These are phyloP conservation scores for Synergus umbraculus DNA, from an alignment of 2,888 invertebrate genomes.

Conservation along the genomic window DNA sequence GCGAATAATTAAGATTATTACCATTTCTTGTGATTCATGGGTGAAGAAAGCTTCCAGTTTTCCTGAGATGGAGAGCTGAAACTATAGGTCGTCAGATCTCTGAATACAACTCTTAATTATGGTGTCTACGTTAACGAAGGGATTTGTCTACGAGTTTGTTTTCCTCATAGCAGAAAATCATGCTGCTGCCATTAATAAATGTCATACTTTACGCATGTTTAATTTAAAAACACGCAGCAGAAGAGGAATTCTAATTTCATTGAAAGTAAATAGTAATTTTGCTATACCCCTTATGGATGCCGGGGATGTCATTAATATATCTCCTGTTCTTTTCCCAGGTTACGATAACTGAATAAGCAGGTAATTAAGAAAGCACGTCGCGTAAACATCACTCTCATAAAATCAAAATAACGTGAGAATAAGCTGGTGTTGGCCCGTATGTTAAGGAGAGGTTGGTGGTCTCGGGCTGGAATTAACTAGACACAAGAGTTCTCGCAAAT, in stretches of 20 bases:
- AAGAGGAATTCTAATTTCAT: background rate
- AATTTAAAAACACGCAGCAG: background rate
- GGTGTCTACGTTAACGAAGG: slow-evolving; percentile 10
- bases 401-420: slow-evolving; percentile 59
- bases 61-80: slow-evolving; percentile 20
- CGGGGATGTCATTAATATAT: background rate
- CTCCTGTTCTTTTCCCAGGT: background rate
- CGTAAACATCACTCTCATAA: slow-evolving; percentile 38
- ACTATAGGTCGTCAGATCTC: background rate
- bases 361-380: slow-evolving; percentile 48
- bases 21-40: background rate
- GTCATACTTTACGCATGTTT: background rate
- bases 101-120: slow-evolving; percentile 29
- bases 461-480: slow-evolving; percentile 60
- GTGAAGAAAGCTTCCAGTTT: slow-evolving; percentile 14
- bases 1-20: background rate
- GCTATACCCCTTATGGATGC: background rate
- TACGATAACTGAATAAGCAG: slow-evolving; percentile 43
- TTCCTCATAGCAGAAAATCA: background rate
- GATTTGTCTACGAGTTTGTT: background rate
- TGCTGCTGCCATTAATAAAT: slow-evolving; percentile 9
- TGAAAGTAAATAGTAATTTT: background rate
- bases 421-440: slow-evolving; percentile 47
- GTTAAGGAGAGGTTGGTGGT: slow-evolving; percentile 46
- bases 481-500: slow-evolving; percentile 69